Evolutionary conservation across 1,140 invertebrate species (phyloP).

Genomic region (Diorhabda sublineata): DNA sequence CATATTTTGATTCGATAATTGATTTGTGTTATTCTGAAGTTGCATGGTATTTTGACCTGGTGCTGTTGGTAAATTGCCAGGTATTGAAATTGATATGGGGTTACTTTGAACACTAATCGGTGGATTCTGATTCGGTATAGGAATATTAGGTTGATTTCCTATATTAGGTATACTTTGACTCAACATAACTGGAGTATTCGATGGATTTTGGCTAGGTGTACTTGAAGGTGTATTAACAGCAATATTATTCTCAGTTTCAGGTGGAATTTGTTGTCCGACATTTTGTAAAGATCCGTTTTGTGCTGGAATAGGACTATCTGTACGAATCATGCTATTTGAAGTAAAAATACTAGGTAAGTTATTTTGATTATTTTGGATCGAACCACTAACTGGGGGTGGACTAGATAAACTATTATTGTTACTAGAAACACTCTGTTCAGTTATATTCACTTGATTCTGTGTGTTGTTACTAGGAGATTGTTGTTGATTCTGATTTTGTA

Average conservation of each 20-base stretch:
- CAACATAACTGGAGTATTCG: neutral
- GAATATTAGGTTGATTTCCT: neutral
- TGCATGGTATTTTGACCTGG: slow-evolving; percentile 3
- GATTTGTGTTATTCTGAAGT: neutral
- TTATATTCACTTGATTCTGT: slow-evolving; percentile 6
- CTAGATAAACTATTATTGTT: slow-evolving; percentile 12
- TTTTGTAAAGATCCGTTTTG: neutral
- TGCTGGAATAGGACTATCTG: neutral
- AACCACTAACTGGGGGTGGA: slow-evolving; percentile 7
- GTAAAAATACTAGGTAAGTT: neutral
- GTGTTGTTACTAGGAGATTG: slow-evolving; percentile 1
- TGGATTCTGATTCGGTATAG: slow-evolving; percentile 18
- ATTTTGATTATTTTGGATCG: slow-evolving; percentile 2
- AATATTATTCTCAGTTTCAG: too few species aligned
- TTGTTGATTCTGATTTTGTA: slow-evolving; percentile 16
- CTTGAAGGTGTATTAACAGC: neutral
- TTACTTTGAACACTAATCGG: neutral
- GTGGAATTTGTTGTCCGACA: too few species aligned
- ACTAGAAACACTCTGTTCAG: neutral
- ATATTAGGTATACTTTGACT: slow-evolving; percentile 8
- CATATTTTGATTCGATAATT: neutral
- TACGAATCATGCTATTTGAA: neutral
- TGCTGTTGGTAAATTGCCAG: slow-evolving; percentile 12
- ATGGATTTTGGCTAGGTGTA: neutral
- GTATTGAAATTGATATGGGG: neutral